Base-by-base conservation (phyloP, 2,888 invertebrate genomes). In the Drosophila pseudotakahashii region DNA sequence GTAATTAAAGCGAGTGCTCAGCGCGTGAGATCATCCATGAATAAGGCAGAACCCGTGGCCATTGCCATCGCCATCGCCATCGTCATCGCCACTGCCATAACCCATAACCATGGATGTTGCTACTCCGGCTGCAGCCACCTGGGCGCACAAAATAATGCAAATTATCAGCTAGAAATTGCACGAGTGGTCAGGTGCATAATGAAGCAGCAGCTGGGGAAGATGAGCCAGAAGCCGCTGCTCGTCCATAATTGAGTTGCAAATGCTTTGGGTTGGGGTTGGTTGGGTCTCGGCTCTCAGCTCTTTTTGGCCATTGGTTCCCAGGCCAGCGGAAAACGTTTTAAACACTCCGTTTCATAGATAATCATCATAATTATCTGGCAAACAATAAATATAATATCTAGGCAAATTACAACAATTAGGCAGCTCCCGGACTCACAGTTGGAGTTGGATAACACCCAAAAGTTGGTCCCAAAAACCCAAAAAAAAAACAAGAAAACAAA, bases 171-270 rank as follows among this genome's bases (percentile, higher is more conserved):
- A 76, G 82, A 85, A 71, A 85, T 82, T 78, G 82, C 82, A 82
- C 76, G 76, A 78, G 80, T 77, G 78, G 83, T 82, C 80, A 79
- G 84, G 75, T 81, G 84, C 79, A 76, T 73, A 76, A 74, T 71
- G 54, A 48, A 72, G 64, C 60, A 52, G 63, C 19, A 44, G 62
- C 36, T 37, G 59, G 54, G 23, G 64, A 54, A 42, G 62, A 62
- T 62, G 66, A 53, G 64, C 58, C 69, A 68, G 54, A 23, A 39
- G 45, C n/a, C 26, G 41, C 44, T 36, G 41, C 47, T 53, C 45
- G 62, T 64, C 78, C 79, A 80, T 88, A 87, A 87, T 88, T 88
- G 86, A 86, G 86, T 81, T 87, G 86, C 79, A 86, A 86, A 79
- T 73, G 70, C 66, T 62, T 45, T 11, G 34, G 32, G 64, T 26